phyloP scores from a whole-genome alignment of 1,140 invertebrate genomes.

The Babylonia areolata region DNA sequence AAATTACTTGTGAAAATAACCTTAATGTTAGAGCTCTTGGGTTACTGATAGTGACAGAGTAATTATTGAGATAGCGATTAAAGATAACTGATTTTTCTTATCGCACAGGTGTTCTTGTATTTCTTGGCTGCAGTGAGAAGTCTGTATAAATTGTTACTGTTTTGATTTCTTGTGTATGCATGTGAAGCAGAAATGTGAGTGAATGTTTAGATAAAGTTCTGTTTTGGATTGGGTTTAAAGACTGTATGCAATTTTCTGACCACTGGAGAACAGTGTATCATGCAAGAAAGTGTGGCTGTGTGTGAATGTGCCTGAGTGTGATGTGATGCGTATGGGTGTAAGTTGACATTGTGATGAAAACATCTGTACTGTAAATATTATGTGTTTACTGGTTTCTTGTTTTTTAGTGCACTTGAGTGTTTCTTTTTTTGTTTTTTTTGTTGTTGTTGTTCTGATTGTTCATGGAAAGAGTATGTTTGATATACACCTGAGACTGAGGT shows the following conservation, averaged over 20 bases:
- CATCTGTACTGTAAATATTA: neutral
- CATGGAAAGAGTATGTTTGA: neutral
- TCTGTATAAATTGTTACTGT: neutral
- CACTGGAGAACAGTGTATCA: slow-evolving; percentile 15
- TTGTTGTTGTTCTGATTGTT: neutral
- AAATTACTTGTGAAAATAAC: too few species aligned
- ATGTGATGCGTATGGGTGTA: neutral
- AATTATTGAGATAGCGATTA: too few species aligned
- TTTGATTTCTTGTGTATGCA: neutral
- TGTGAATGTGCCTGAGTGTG: neutral
- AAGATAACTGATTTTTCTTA: too few species aligned
- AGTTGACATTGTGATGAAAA: neutral
- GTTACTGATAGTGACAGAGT: too few species aligned
- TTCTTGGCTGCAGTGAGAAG: neutral
- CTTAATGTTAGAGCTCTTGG: too few species aligned
- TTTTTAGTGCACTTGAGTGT: neutral
- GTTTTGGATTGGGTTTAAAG: neutral
- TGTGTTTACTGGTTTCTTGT: neutral
- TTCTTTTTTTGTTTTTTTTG: neutral
- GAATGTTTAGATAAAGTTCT: neutral
- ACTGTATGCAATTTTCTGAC: neutral
- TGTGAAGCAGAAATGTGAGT: neutral
- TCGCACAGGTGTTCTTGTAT: too few species aligned
- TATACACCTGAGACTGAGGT: neutral
- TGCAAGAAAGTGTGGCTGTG: neutral